Evolutionary conservation across 2,113 vertebrate species (phyloP).

Genomic region (Paramormyrops kingsleyae): DNA sequence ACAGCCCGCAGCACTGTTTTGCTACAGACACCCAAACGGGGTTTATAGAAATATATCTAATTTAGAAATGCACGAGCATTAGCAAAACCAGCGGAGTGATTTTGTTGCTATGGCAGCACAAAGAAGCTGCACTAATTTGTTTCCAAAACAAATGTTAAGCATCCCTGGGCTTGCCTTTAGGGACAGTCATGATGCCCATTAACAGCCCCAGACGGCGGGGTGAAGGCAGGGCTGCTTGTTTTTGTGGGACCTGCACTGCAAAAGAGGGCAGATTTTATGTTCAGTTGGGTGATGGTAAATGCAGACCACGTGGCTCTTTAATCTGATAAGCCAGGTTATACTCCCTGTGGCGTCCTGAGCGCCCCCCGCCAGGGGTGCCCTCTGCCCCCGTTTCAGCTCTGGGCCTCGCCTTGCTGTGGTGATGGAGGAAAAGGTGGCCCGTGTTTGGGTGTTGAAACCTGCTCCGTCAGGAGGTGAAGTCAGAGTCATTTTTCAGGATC

Average conservation of each 20-base stretch:
- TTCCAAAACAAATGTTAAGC: neutral
- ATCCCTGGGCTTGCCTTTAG: neutral
- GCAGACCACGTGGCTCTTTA: neutral
- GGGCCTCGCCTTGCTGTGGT: neutral
- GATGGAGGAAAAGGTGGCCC: neutral
- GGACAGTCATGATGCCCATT: neutral
- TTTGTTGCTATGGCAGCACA: slow-evolving; percentile 41
- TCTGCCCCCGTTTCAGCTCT: neutral
- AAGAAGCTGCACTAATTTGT: slow-evolving; percentile 32
- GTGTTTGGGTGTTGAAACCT: neutral
- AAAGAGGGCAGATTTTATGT: neutral
- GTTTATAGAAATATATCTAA: neutral
- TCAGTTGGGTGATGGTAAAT: neutral
- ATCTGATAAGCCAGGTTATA: neutral
- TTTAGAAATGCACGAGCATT: slow-evolving; percentile 45
- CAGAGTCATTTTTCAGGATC: neutral
- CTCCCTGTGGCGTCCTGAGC: neutral
- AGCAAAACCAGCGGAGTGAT: slow-evolving; percentile 54
- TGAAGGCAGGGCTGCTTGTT: neutral
- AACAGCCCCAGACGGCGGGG: neutral
- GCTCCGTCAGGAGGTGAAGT: neutral
- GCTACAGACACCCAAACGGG: neutral
- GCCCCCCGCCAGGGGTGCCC: neutral
- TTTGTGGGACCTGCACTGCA: neutral
- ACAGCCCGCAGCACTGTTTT: neutral